These are phyloP conservation scores for Chydorus sphaericus DNA, from an alignment of 2,888 invertebrate species.

Conservation along the genomic window DNA sequence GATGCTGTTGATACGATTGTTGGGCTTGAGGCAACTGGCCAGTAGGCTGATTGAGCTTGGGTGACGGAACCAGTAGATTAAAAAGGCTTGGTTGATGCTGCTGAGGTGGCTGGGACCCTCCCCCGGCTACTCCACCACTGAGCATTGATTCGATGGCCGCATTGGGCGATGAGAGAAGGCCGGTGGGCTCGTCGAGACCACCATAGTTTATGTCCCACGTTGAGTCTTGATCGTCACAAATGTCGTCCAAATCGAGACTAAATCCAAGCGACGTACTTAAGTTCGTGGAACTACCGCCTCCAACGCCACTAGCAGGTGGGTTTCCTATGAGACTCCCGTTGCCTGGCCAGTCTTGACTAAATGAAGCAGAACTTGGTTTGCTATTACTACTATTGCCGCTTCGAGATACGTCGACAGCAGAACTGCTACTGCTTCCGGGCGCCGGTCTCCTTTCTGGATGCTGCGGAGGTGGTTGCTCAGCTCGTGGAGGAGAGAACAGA, in stretches of 20 bases:
- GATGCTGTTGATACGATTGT: neutral
- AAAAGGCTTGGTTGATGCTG: conserved; percentile 3
- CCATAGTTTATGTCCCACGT: conserved; percentile 10
- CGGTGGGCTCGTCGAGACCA: neutral
- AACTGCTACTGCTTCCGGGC: too few relatives aligned
- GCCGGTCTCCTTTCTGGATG: neutral
- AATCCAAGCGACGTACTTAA: neutral
- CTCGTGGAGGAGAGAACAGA: neutral
- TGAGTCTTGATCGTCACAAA: conserved; percentile 6
- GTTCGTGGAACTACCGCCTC: neutral
- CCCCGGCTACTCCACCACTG: neutral
- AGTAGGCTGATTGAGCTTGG: neutral
- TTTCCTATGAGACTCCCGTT: neutral
- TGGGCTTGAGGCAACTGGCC: neutral
- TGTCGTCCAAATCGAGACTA: neutral
- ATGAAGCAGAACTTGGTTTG: neutral
- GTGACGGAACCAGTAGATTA: neutral
- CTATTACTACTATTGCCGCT: neutral
- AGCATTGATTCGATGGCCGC: conserved; percentile 9
- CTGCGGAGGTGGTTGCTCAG: neutral
- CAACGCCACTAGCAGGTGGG: neutral
- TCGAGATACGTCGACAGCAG: too few relatives aligned
- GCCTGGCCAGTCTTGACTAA: conserved; percentile 1
- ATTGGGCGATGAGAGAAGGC: neutral
- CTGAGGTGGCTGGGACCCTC: neutral